phyloP scores from a whole-genome alignment of 2,797 vertebrate genomes.

The Ctenopoma kingsleyae region DNA sequence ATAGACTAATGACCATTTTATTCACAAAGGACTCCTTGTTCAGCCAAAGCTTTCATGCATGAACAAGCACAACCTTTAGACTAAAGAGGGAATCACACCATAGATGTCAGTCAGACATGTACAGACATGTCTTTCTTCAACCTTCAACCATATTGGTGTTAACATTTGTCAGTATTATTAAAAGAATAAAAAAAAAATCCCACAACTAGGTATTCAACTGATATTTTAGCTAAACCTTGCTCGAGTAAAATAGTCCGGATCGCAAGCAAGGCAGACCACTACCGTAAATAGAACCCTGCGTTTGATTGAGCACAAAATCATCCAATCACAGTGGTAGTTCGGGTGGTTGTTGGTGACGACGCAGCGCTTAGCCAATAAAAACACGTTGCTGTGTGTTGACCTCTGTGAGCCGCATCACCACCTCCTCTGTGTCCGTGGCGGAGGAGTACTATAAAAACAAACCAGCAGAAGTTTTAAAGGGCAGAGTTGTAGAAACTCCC shows the following conservation, averaged over 20 bases:
- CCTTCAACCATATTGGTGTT: neutral
- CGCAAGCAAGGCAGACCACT: slow-evolving; percentile 73
- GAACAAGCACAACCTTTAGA: slow-evolving; percentile 7
- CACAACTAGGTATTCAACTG: neutral
- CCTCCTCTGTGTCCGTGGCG: slow-evolving; percentile 83
- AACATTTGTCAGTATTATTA: neutral
- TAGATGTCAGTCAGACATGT: slow-evolving; percentile 4
- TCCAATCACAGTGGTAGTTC: slow-evolving; percentile 61
- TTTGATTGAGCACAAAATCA: slow-evolving; percentile 57
- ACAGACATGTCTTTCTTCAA: neutral
- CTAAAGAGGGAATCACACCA: neutral
- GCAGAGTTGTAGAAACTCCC: slow-evolving; percentile 90
- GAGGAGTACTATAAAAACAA: slow-evolving; percentile 85
- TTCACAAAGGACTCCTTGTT: slow-evolving; percentile 12
- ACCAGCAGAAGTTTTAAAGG: slow-evolving; percentile 80
- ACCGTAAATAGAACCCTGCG: slow-evolving; percentile 75
- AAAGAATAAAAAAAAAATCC: neutral
- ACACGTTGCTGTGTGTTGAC: slow-evolving; percentile 72
- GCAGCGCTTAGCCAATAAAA: slow-evolving; percentile 66
- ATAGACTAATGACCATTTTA: neutral
- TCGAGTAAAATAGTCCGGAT: slow-evolving; percentile 64
- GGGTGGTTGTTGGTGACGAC: slow-evolving; percentile 53
- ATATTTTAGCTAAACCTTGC: slow-evolving; percentile 27
- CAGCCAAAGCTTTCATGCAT: slow-evolving; percentile 1
- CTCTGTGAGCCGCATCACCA: slow-evolving; percentile 83